A percentile compares a stretch with the other conserved stretches of the same genome.
phyloP scores from a whole-genome alignment of 2,888 invertebrate genomes.

The Metalampra italica region DNA sequence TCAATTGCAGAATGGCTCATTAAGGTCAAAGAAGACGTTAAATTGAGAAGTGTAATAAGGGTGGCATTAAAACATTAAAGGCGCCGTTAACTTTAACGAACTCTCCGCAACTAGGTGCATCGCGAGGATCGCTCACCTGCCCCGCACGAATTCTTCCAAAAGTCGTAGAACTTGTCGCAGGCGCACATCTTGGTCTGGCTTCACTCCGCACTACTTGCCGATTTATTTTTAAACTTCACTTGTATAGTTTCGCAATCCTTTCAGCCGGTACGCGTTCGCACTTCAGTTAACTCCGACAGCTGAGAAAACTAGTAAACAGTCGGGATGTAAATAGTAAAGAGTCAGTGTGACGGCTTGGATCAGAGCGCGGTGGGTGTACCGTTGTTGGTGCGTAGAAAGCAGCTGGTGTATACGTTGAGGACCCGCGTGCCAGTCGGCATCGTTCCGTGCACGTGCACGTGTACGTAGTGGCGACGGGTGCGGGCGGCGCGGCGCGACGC shows the following conservation, averaged over 20 bases:
- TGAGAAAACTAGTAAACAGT: conserved; percentile 50
- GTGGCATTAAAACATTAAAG: too few relatives aligned
- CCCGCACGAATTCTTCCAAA: conserved; percentile 73
- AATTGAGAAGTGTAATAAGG: too few relatives aligned
- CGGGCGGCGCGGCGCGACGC: conserved; percentile 32
- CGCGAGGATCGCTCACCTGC: conserved; percentile 59
- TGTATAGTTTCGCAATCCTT: conserved; percentile 71
- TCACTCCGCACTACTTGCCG: conserved; percentile 67
- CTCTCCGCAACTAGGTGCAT: conserved; percentile 27
- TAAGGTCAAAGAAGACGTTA: too few relatives aligned
- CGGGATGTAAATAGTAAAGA: conserved; percentile 34
- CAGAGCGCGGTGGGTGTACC: conserved; percentile 47
- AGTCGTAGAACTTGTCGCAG: conserved; percentile 74
- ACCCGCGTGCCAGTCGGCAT: conserved; percentile 42
- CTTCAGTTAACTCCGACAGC: conserved; percentile 49
- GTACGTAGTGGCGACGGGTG: conserved; percentile 23
- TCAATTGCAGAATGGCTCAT: too few relatives aligned
- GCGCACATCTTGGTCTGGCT: conserved; percentile 65
- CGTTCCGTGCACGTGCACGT: conserved; percentile 25
- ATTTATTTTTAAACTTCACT: conserved; percentile 78
- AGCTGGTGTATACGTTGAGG: conserved; percentile 27
- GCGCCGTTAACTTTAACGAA: too few relatives aligned
- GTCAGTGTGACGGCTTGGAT: conserved; percentile 45
- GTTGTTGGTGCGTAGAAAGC: conserved; percentile 66
- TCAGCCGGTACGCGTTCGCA: conserved; percentile 59